A percentile compares a stretch with the other conserved stretches of the same genome.
Evolutionary conservation across 2,113 vertebrate species (phyloP).

Genomic region (Hucho hucho): DNA sequence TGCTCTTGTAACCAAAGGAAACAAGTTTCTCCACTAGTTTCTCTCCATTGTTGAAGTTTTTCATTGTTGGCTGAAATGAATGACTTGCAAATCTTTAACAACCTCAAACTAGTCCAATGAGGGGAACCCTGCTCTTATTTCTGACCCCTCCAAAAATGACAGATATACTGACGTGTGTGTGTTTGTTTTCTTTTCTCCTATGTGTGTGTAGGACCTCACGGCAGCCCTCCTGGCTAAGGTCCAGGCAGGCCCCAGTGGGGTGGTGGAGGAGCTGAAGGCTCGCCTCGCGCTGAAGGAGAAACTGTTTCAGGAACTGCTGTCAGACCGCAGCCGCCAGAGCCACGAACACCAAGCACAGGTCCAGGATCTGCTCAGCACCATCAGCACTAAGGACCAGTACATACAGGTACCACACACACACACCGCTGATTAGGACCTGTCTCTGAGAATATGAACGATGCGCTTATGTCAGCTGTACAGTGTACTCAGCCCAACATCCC

Average conservation of each 20-base stretch:
- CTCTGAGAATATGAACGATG: neutral
- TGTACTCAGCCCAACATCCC: no score
- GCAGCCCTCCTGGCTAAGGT: conserved; percentile 79
- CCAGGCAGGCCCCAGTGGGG: conserved; percentile 71
- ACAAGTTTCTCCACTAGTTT: no score
- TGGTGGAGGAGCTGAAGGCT: conserved; percentile 82
- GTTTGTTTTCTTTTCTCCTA: conserved; percentile 3
- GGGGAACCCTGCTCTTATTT: conserved; percentile 32
- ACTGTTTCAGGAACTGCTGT: conserved; percentile 88
- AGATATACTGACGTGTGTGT: conserved; percentile 23
- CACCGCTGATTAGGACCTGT: neutral
- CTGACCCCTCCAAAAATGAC: conserved; percentile 13
- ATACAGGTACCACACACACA: conserved; percentile 69
- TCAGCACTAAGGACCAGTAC: conserved; percentile 83
- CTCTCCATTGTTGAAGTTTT: no score
- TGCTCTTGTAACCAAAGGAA: no score
- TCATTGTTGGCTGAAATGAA: conserved; percentile 6
- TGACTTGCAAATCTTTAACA: conserved; percentile 1
- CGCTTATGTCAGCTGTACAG: neutral
- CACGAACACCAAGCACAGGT: conserved; percentile 83
- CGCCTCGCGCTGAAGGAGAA: conserved; percentile 85
- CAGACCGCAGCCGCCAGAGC: conserved; percentile 74
- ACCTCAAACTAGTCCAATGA: conserved; percentile 7
- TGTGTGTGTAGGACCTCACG: conserved; percentile 79
- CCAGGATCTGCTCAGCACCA: conserved; percentile 79